Conservation (phyloP, 2,888 invertebrate genomes). For the Actias luna region DNA sequence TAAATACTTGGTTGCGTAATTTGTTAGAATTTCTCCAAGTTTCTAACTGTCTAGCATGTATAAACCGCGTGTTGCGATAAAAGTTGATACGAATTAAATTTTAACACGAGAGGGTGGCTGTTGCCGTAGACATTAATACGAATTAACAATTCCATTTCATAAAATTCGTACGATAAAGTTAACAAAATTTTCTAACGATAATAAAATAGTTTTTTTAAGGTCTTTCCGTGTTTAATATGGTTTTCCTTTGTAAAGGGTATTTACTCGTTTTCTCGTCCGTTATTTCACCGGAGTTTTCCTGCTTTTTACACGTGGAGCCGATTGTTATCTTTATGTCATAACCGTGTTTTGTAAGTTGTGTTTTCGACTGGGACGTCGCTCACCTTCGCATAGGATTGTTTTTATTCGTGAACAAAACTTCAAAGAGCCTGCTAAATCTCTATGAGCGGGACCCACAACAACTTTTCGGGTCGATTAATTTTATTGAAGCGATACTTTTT, state of each 20-base stretch:
- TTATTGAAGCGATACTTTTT: too few relatives aligned
- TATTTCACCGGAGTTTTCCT: neutral
- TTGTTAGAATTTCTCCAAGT: neutral
- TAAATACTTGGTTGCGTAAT: neutral
- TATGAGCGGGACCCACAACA: neutral
- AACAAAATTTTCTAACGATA: neutral
- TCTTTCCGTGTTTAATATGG: neutral
- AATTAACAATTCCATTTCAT: neutral
- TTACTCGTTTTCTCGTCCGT: neutral
- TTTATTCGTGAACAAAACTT: neutral
- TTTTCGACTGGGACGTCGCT: neutral
- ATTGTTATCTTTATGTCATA: constrained; percentile 7
- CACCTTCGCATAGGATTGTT: neutral
- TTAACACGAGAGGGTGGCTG: neutral
- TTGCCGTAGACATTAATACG: neutral
- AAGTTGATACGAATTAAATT: constrained; percentile 5
- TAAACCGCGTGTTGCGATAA: neutral
- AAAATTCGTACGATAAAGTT: constrained; percentile 1
- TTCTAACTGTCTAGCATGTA: constrained; percentile 1
- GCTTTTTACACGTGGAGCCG: constrained; percentile 5
- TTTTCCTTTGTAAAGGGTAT: neutral
- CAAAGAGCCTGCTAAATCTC: neutral
- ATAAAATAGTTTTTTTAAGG: constrained; percentile 4
- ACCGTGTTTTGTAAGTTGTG: neutral
- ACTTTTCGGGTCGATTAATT: too few relatives aligned